These are phyloP conservation scores for Spisula subtruncata DNA, from an alignment of 2,888 invertebrate species.

Conservation along the genomic window DNA sequence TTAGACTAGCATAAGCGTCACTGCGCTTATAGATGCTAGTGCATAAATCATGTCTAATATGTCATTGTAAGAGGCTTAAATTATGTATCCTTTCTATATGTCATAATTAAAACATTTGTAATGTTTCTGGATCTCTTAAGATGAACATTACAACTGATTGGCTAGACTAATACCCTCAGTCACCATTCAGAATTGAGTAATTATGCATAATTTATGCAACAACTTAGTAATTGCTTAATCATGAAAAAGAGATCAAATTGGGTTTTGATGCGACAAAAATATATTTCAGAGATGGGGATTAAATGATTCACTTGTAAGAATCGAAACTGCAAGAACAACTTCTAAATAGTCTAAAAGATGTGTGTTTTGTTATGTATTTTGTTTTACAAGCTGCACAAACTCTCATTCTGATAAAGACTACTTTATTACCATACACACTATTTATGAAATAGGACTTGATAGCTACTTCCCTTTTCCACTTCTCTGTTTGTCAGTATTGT, in stretches of 20 bases:
- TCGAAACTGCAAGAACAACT: too few relatives aligned
- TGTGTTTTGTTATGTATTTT: too few relatives aligned
- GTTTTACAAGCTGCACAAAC: too few relatives aligned
- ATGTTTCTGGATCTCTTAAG: not conserved
- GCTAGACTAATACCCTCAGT: not conserved
- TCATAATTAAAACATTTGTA: not conserved
- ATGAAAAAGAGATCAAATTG: conserved; percentile 7
- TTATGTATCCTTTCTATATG: not conserved
- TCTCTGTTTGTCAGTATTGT: too few relatives aligned
- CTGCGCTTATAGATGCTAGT: not conserved
- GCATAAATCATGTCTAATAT: not conserved
- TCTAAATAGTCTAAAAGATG: too few relatives aligned
- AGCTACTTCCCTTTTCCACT: too few relatives aligned
- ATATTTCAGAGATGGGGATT: not conserved
- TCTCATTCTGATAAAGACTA: too few relatives aligned
- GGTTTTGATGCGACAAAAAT: not conserved
- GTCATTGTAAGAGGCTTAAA: not conserved
- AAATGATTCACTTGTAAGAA: too few relatives aligned
- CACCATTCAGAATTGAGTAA: not conserved
- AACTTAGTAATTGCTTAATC: not conserved
- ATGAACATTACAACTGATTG: not conserved
- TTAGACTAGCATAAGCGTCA: not conserved
- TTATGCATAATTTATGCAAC: not conserved
- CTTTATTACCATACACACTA: too few relatives aligned
- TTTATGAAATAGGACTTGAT: too few relatives aligned